Evolutionary conservation across 2,113 vertebrate species (phyloP), one percentile per base, ranked within the genome.

Genomic region (Caloenas nicobarica): DNA sequence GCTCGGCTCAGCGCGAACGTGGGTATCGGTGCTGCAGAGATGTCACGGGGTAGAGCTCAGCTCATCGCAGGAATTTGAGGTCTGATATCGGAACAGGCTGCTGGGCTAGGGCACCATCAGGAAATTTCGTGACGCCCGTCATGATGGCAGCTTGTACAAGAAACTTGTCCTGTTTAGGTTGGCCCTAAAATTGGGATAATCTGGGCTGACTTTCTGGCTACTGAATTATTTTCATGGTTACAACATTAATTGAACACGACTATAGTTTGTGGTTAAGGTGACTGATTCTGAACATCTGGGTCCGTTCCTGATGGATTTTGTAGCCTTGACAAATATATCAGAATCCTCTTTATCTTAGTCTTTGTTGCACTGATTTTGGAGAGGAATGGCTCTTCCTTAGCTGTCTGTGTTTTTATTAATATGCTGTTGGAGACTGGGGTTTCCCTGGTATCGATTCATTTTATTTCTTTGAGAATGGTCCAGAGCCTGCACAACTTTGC

Each of bases 41-140:
- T 9, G 0, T 3, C 3, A 0, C 19, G 5, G 51, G 56, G 40
- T 23, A 7, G 40, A 89, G 33, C 54, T 66, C 34, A 4, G 42
- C 33, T 73, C 66, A 60, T 14, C 1, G 3, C 46, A 9, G 60
- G 18, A 2, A 0, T 38, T 7, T 2, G 58, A 51, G 40, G 44
- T 31, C 44, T 81, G 2, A 10, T 23, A 2, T 22, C 17, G 1
- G 62, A 40, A 26, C n/a, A 33, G 54, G 60, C n/a, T n/a, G n/a
- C n/a, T n/a, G n/a, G n/a, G n/a, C n/a, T n/a, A n/a, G n/a, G n/a
- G n/a, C 9, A 9, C 44, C 18, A 46, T 46, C 44, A 46, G 44
- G 44, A 46, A 18, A 46, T 19, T 18, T 19, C 4, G 18, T 46
- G 44, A 19, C 18, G 10, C 44, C 44, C 44, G 44, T 46, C 44